Percentiles rank a stretch among this genome's conserved stretches.
phyloP scores from a whole-genome alignment of 2,888 invertebrate species.

The Thumatha senex region DNA sequence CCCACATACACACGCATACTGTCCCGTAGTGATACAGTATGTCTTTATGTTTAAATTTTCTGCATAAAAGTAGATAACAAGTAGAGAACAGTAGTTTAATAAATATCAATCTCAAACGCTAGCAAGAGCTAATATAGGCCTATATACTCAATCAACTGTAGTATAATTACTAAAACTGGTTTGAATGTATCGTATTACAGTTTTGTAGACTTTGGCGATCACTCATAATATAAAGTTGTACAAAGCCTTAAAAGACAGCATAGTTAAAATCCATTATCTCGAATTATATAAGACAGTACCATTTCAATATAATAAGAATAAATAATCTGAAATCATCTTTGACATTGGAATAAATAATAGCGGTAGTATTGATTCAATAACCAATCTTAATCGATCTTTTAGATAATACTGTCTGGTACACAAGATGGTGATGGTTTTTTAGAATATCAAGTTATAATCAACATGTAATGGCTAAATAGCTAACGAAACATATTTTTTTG shows the following conservation, averaged over 20 bases:
- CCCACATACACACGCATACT: no score
- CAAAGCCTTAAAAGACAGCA: constrained; percentile 36
- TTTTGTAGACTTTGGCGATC: neutral
- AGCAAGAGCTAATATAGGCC: neutral
- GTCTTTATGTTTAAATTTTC: constrained; percentile 40
- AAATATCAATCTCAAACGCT: no score
- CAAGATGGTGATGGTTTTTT: no score
- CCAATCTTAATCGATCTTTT: no score
- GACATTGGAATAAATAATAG: constrained; percentile 11
- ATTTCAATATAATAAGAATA: constrained; percentile 14
- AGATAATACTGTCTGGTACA: no score
- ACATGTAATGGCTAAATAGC: no score
- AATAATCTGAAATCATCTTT: constrained; percentile 9
- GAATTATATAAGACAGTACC: constrained; percentile 39
- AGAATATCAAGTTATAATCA: no score
- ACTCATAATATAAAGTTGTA: neutral
- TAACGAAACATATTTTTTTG: no score
- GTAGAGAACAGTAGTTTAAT: no score
- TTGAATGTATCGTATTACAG: neutral
- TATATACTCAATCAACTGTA: neutral
- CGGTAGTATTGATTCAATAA: neutral
- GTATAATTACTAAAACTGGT: neutral
- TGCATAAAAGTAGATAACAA: no score
- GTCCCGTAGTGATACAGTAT: no score
- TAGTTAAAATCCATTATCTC: constrained; percentile 23